A percentile compares a stretch with the other conserved stretches of the same genome.
phyloP scores from a whole-genome alignment of 2,888 invertebrate genomes.

The Liopterus haemorrhoidalis region DNA sequence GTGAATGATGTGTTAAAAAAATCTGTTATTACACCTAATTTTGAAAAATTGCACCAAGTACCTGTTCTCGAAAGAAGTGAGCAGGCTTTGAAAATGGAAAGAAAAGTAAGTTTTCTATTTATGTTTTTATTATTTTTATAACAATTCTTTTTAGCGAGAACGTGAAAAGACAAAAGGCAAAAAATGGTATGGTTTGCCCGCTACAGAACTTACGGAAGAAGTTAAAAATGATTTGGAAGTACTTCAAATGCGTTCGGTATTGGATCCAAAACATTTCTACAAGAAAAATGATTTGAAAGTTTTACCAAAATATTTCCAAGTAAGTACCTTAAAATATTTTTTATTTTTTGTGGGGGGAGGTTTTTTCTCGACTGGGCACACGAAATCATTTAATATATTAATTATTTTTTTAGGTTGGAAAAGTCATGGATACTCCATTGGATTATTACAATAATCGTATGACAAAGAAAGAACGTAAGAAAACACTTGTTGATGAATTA shows the following conservation, averaged over 20 bases:
- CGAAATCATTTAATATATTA: constrained; percentile 14
- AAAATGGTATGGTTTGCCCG: constrained; percentile 84
- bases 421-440: constrained; percentile 74
- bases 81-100: constrained; percentile 51
- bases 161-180: constrained; percentile 75
- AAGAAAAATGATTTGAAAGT: constrained; percentile 84
- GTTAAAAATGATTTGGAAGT: constrained; percentile 80
- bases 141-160: constrained; percentile 54
- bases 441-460: constrained; percentile 83
- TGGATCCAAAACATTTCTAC: constrained; percentile 92
- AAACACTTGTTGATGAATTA: constrained; percentile 88
- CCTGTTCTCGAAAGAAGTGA: constrained; percentile 56
- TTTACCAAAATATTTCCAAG: constrained; percentile 91
- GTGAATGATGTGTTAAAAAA: constrained; percentile 57
- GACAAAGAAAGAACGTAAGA: constrained; percentile 79
- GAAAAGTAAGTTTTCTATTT: constrained; percentile 46
- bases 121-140: constrained; percentile 8
- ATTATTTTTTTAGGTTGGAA: constrained; percentile 57
- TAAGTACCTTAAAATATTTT: constrained; percentile 42
- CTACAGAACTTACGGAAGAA: constrained; percentile 85
- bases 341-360: constrained; percentile 13
- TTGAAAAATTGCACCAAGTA: constrained; percentile 57
- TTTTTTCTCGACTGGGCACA: constrained; percentile 12
- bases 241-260: constrained; percentile 83
- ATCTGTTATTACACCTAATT: constrained; percentile 57